Base-by-base conservation (phyloP, 2,797 vertebrate species). In the Notolepis coatsorum region DNA sequence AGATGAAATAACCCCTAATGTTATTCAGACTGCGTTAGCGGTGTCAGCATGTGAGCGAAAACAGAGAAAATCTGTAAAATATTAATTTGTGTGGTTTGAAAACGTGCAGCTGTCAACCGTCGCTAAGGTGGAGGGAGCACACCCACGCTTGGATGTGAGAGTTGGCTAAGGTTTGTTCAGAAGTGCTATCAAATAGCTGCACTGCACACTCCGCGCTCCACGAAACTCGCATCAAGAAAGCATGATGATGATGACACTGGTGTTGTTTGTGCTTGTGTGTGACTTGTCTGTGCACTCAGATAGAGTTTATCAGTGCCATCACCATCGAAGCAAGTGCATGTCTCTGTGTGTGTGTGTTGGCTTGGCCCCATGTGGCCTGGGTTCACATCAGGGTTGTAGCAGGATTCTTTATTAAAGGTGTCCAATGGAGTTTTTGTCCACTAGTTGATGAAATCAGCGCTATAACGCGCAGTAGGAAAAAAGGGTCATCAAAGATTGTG, bases 121-220 rank as follows among this genome's bases (percentile, higher is more conserved):
- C 87, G 68, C 52, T 68, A 81, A 81, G 76, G 71, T 75, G 75
- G 39, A 82, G 79, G 74, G 60, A 79, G 72, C 70, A 78, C 84
- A 67, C 74, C 80, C 74, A 81, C 77, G 79, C 75, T 71, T 84
- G 77, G 70, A 38, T 65, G 63, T 24, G 45, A 62, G 80, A 84
- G 77, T 81, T 89, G 84, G 89, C 84, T 82, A 69, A 79, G 83
- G 80, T 84, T 85, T 77, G 63, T 82, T 80, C 73, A 72, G 75
- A 84, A 88, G 84, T 84, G 79, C 89, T 91, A 91, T 91, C 90
- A 90, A 89, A 92, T 85, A 71, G 57, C 59, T 57, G 55, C 88
- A 88, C 81, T 81, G 49, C 76, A 76, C 35, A 72, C 78, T 77
- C 77, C 71, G 58, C 76, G 79, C 78, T 85, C 73, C 65, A 37